A percentile compares a stretch with the other conserved stretches of the same genome.
These are phyloP conservation scores for Microplitis demolitor DNA, from an alignment of 1,140 invertebrate genomes.

Conservation along the genomic window DNA sequence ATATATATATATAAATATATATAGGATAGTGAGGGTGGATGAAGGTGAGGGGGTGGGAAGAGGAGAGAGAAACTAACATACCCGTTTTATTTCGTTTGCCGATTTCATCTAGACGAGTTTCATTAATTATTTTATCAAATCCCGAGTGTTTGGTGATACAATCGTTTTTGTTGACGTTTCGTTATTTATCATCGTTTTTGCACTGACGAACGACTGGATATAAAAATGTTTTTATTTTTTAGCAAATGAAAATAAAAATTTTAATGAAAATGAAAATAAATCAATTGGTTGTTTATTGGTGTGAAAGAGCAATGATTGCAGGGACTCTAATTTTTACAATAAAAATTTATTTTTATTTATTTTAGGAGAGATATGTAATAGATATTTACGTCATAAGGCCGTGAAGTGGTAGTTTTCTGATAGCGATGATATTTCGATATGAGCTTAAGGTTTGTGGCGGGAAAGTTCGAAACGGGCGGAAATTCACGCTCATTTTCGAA, in stretches of 20 bases:
- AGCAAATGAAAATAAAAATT: background rate
- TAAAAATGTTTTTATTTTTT: background rate
- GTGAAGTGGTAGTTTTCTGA: no score
- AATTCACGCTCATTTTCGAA: no score
- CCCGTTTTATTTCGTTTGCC: conserved; percentile 18
- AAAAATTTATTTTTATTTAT: no score
- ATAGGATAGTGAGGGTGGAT: background rate
- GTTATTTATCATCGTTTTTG: conserved; percentile 12
- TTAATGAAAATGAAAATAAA: background rate
- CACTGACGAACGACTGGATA: background rate
- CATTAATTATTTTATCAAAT: conserved; percentile 27
- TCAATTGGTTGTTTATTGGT: background rate
- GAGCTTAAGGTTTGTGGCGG: no score
- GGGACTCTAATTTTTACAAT: background rate
- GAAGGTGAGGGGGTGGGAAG: no score
- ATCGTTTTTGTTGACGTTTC: conserved; percentile 14
- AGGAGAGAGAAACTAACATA: background rate
- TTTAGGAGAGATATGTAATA: no score
- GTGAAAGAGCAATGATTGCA: background rate
- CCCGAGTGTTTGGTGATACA: conserved; percentile 7
- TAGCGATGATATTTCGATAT: no score
- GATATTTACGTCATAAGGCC: no score
- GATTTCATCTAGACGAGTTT: conserved; percentile 24
- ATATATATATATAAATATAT: background rate
- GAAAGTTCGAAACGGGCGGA: no score